These are phyloP conservation scores for Aythya fuligula DNA, from an alignment of 2,797 vertebrate species.

Conservation along the genomic window DNA sequence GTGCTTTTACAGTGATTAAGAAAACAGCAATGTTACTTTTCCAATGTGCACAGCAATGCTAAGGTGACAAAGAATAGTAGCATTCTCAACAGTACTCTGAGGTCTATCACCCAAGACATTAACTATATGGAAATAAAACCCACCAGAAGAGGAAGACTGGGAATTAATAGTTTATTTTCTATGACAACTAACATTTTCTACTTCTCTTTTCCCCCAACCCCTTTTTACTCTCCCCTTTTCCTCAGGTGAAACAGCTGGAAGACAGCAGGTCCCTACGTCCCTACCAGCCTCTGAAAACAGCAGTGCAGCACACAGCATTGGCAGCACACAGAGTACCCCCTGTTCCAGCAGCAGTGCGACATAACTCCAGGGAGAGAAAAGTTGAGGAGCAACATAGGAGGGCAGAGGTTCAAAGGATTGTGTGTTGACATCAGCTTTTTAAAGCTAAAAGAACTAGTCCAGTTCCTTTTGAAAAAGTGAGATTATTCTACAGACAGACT, in stretches of 20 bases:
- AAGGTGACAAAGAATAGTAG: not conserved
- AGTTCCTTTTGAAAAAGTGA: constrained; percentile 49
- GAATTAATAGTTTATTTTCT: not conserved
- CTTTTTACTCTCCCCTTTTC: not conserved
- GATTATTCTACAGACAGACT: constrained; percentile 41
- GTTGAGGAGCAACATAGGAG: not conserved
- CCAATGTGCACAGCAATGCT: not conserved
- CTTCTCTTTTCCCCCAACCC: not conserved
- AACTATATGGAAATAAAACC: not conserved
- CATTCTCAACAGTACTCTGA: not conserved
- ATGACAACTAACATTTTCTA: not conserved
- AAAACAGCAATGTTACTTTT: not conserved
- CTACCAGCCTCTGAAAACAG: constrained; percentile 91
- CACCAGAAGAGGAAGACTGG: not conserved
- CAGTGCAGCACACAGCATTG: constrained; percentile 94
- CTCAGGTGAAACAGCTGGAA: constrained; percentile 83
- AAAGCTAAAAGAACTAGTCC: constrained; percentile 60
- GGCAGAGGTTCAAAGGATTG: constrained; percentile 38
- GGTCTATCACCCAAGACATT: not conserved
- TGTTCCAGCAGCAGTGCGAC: constrained; percentile 95
- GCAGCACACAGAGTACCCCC: constrained; percentile 96
- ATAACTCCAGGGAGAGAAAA: constrained; percentile 71
- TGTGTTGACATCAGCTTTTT: constrained; percentile 41
- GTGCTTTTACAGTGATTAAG: not conserved
- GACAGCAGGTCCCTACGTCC: constrained; percentile 85